A percentile compares a stretch with the other conserved stretches of the same genome.
Conservation (phyloP, 2,888 invertebrate species). For the Pemphredon lugubris region DNA sequence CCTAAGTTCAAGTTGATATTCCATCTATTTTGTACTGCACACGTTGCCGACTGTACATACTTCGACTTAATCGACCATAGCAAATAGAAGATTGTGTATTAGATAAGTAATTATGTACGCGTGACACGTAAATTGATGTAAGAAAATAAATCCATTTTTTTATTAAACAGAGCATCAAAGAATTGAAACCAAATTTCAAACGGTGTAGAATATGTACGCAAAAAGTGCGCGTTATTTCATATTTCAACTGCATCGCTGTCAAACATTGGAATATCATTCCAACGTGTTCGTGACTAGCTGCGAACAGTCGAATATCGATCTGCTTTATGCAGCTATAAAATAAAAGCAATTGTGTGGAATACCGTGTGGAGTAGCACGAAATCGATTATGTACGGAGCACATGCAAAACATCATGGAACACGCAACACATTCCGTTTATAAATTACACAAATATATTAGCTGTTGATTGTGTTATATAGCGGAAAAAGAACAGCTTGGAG, state of each 20-base stretch:
- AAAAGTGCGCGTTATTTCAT: no score
- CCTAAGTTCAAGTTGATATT: slow-evolving; percentile 5
- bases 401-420: slow-evolving; percentile 9
- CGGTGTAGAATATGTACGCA: no score
- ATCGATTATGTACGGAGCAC: slow-evolving; percentile 29
- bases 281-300: slow-evolving; percentile 57
- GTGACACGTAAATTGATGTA: no score
- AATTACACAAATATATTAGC: slow-evolving; percentile 4
- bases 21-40: neutral
- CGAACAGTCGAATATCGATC: slow-evolving; percentile 67
- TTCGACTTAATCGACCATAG: no score
- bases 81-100: no score
- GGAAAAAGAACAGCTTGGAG: no score
- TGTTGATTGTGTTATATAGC: no score
- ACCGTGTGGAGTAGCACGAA: slow-evolving; percentile 26
- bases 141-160: no score
- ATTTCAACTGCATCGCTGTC: slow-evolving; percentile 10
- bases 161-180: no score
- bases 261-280: slow-evolving; percentile 49
- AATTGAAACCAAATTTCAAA: no score
- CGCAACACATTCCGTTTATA: slow-evolving; percentile 6
- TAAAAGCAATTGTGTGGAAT: slow-evolving; percentile 49
- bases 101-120: no score
- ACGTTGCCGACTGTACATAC: no score
- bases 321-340: slow-evolving; percentile 54